Evolutionary conservation across 2,113 vertebrate species (phyloP).

Genomic region (Trichechus manatus): DNA sequence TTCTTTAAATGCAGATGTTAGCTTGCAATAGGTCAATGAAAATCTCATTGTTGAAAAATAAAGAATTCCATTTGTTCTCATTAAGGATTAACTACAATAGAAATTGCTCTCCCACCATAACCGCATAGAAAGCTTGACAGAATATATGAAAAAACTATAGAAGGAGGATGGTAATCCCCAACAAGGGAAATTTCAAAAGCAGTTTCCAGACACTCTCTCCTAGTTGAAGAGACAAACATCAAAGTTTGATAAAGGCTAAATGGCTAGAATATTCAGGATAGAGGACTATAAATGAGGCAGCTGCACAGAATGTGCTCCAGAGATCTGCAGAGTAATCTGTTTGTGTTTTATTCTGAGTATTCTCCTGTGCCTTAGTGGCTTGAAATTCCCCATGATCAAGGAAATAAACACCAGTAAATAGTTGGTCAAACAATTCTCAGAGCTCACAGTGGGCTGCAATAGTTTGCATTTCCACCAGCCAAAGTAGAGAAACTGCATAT

Average conservation of each 20-base stretch:
- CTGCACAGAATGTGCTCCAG: neutral
- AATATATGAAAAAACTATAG: neutral
- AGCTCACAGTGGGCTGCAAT: too few relatives aligned
- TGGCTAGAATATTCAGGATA: neutral
- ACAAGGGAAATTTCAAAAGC: neutral
- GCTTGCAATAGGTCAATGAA: neutral
- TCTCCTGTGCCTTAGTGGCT: too few relatives aligned
- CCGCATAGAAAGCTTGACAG: neutral
- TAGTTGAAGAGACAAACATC: neutral
- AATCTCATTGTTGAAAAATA: neutral
- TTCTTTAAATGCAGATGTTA: neutral
- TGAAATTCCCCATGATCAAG: too few relatives aligned
- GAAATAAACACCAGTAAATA: too few relatives aligned
- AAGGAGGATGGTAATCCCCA: neutral
- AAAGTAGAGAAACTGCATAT: too few relatives aligned
- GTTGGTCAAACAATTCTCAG: too few relatives aligned
- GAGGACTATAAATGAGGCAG: neutral
- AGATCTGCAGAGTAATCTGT: neutral
- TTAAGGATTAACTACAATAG: neutral
- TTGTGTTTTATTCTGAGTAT: neutral
- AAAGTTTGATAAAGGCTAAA: neutral
- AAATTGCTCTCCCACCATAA: neutral
- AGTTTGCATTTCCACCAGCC: too few relatives aligned
- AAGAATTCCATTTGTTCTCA: neutral
- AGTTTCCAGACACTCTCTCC: neutral